These are phyloP conservation scores for Bovichtus variegatus DNA, from an alignment of 2,797 vertebrate genomes.

Conservation along the genomic window DNA sequence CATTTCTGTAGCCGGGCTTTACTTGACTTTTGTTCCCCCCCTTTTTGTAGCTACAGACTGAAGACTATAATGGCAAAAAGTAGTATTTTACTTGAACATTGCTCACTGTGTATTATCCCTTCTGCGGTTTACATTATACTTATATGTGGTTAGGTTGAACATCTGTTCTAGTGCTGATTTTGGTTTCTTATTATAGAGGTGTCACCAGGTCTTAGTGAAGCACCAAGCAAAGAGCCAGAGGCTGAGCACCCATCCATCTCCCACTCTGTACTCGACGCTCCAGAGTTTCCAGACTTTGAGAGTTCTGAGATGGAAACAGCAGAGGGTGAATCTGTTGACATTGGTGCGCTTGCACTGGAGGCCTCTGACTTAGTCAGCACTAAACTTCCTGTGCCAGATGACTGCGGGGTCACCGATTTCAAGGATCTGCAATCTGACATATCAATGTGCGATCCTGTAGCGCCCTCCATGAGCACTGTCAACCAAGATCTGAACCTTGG, in stretches of 20 bases:
- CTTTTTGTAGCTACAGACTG: constrained; percentile 9
- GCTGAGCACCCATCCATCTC: constrained; percentile 26
- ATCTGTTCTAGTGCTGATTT: constrained; percentile 52
- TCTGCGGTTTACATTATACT: constrained; percentile 22
- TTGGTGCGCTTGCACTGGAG: constrained; percentile 68
- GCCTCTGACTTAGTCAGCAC: constrained; percentile 48
- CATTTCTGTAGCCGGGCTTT: background rate
- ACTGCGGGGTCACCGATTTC: constrained; percentile 11
- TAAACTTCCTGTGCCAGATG: constrained; percentile 27
- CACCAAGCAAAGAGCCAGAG: constrained; percentile 15
- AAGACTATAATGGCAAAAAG: background rate
- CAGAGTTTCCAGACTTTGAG: constrained; percentile 80
- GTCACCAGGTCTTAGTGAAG: constrained; percentile 24
- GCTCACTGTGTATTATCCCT: constrained; percentile 2
- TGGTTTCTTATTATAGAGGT: constrained; percentile 59
- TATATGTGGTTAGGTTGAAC: constrained; percentile 38
- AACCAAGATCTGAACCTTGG: constrained; percentile 61
- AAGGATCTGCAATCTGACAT: constrained; percentile 32
- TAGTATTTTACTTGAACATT: constrained; percentile 33
- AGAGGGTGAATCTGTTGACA: constrained; percentile 57
- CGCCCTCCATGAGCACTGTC: constrained; percentile 8
- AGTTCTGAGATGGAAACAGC: constrained; percentile 58
- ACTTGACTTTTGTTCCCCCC: background rate
- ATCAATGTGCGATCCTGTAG: constrained; percentile 17
- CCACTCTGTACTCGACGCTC: constrained; percentile 61